Evolutionary conservation across 2,888 invertebrate genomes (phyloP).

Genomic region (Proisotoma minuta): DNA sequence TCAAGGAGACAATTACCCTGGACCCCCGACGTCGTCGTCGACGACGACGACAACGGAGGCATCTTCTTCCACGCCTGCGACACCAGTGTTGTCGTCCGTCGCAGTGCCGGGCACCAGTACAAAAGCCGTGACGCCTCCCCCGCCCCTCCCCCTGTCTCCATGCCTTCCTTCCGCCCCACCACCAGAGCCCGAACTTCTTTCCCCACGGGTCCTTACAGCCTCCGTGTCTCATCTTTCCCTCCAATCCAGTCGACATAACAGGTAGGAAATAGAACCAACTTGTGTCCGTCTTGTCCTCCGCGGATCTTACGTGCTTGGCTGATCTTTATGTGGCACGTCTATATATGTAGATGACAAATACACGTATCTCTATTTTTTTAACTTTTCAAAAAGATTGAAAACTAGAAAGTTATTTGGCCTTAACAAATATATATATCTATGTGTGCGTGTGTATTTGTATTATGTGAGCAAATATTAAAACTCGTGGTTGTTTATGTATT

Average conservation of each 20-base stretch:
- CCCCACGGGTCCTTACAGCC: conserved; percentile 46
- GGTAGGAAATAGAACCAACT: conserved; percentile 29
- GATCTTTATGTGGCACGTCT: too few species aligned
- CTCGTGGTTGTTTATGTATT: too few species aligned
- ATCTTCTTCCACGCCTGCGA: conserved; percentile 14
- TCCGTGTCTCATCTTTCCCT: conserved; percentile 48
- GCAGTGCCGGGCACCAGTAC: conserved; percentile 16
- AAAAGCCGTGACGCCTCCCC: conserved; percentile 40
- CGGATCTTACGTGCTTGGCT: too few species aligned
- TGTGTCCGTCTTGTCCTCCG: too few species aligned
- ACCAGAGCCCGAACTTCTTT: conserved; percentile 45
- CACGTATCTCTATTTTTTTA: too few species aligned
- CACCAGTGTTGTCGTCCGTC: conserved; percentile 8
- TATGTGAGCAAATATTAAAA: too few species aligned
- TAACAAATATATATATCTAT: too few species aligned
- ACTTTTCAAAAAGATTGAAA: too few species aligned
- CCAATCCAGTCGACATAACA: conserved; percentile 48
- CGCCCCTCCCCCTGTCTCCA: conserved; percentile 43
- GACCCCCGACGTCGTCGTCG: conserved; percentile 26
- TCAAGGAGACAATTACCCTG: conserved; percentile 47
- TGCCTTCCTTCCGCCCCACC: conserved; percentile 43
- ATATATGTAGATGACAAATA: too few species aligned
- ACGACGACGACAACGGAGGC: conserved; percentile 24
- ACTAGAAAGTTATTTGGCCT: too few species aligned
- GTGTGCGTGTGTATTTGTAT: too few species aligned